Percentiles rank a stretch among this genome's conserved stretches.
Evolutionary conservation across 2,113 vertebrate genomes (phyloP).

Genomic region (Craseonycteris thonglongyai): DNA sequence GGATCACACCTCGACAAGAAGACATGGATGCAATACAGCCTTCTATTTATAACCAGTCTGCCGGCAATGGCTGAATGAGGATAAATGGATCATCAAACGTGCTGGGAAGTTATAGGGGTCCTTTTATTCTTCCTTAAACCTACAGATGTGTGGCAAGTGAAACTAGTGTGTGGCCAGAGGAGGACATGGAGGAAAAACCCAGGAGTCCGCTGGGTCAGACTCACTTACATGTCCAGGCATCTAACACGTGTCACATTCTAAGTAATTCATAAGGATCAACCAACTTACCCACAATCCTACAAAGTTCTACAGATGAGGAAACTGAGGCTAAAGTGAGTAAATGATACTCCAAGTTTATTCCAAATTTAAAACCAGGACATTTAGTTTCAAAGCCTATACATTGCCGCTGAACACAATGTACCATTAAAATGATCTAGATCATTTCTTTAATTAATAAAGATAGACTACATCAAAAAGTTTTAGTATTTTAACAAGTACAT

Average conservation of each 20-base stretch:
- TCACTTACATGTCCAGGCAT: no score
- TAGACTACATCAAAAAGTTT: background rate
- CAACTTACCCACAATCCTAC: background rate
- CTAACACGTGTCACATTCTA: background rate
- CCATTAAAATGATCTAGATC: background rate
- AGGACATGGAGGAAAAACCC: background rate
- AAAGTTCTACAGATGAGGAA: rapidly evolving
- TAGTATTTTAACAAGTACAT: background rate
- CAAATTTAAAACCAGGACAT: background rate
- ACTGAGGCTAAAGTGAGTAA: no score
- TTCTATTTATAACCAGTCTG: constrained; percentile 29
- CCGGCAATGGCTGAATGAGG: background rate
- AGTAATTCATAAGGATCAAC: rapidly evolving
- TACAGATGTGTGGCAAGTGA: background rate
- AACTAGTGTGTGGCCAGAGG: rapidly evolving
- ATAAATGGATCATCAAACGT: background rate
- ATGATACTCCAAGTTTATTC: background rate
- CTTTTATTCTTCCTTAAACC: background rate
- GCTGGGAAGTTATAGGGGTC: background rate
- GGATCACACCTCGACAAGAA: background rate
- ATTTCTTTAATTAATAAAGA: background rate
- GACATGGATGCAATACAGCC: background rate
- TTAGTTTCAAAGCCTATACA: background rate
- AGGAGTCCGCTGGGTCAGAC: background rate
- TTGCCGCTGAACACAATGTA: background rate